Base-by-base conservation (phyloP, 2,888 invertebrate species). In the Lasioglossum lativentre region DNA sequence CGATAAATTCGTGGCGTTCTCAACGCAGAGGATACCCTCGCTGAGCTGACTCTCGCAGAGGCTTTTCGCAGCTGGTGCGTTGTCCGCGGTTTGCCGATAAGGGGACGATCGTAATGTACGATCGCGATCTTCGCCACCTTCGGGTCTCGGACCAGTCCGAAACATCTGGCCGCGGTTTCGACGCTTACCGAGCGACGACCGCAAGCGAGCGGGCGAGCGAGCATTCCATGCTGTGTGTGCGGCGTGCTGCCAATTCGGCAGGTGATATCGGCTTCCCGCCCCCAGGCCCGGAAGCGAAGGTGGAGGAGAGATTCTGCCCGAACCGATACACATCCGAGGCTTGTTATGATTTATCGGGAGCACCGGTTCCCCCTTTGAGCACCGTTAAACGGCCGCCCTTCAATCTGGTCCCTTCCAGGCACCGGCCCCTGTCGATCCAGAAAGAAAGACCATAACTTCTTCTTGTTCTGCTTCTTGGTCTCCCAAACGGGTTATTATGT, bases 151-250 rank as follows among this genome's bases (percentile, higher is more conserved):
- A 19, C 66, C 30, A 30, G 34, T 19, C 34, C 66, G 66, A 23
- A 90, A 94, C 94, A 94, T 94, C 94, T 94, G 94, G 94, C 91
- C 93, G 94, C 90, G 94, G 94, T 94, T 94, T 94, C 91, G 90
- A 89, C 92, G 91, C 93, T 94, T 94, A 94, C 90, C 92, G 91
- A 91, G 89, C 91, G 90, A 90, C 92, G 89, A 93, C 92, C 93
- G 88, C 91, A 92, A 89, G 87, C 88, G 52, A 52, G 52, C 52
- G 23, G n/a, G 52, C 23, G 52, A 52, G 52, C 52, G 23, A 52
- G 23, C 52, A 89, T 90, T 80, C 78, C 63, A 83, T 84, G 83
- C 77, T 56, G 78, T 90, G 86, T 86, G 85, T 82, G 84, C 86
- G 78, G 88, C 81, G 82, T 85, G 75, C 86, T 75, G 72, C 75